Evolutionary conservation across 92 coral and sea anemone genomes (phyloP).

Genomic region (Hydrozoanthus gracilis): DNA sequence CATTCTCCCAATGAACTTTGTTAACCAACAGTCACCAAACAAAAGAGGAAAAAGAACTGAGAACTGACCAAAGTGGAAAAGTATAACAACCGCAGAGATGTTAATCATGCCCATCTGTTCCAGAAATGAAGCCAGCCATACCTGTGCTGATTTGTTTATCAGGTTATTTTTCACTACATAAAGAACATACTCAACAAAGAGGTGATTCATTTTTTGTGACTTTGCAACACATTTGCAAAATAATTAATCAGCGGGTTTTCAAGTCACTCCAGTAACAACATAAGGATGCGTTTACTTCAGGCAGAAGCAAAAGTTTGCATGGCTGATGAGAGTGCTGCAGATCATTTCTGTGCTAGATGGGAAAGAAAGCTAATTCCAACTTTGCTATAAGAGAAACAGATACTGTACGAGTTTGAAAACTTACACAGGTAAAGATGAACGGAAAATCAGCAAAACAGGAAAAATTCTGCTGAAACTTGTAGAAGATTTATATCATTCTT

Average conservation of each 20-base stretch:
- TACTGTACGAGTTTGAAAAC: no score
- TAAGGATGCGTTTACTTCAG: constrained; percentile 10
- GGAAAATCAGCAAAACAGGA: no score
- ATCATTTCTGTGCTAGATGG: not conserved
- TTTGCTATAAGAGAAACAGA: no score
- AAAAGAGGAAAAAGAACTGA: no score
- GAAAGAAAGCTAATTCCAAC: not conserved
- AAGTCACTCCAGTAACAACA: constrained; percentile 8
- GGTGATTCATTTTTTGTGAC: not conserved
- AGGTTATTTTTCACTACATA: constrained; percentile 17
- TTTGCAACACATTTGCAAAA: constrained; percentile 5
- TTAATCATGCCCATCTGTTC: no score
- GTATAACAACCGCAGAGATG: no score
- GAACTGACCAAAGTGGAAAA: no score
- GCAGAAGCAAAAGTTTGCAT: constrained; percentile 17
- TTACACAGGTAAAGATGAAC: no score
- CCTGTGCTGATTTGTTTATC: not conserved
- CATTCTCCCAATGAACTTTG: no score
- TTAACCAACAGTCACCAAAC: no score
- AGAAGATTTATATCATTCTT: no score
- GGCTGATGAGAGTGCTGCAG: constrained; percentile 10
- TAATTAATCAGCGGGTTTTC: constrained; percentile 21
- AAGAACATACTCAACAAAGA: constrained; percentile 42
- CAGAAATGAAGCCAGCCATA: not conserved
- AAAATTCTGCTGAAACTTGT: no score